Evolutionary conservation across 2,888 invertebrate genomes (phyloP), one percentile per base, ranked within the genome.

Genomic region (Bombylius major): DNA sequence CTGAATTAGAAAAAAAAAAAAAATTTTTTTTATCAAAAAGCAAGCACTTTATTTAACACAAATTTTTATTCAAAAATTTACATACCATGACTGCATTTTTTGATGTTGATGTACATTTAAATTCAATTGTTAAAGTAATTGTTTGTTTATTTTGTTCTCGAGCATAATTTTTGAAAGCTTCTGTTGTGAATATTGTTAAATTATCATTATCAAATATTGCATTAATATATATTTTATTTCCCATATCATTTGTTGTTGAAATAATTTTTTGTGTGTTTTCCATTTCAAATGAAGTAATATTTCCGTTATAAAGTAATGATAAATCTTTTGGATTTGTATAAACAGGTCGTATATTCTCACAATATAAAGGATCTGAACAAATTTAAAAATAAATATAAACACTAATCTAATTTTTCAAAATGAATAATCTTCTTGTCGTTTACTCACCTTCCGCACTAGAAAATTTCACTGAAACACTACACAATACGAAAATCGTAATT

Each of bases 191-290:
- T 32, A 67, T 58, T 3, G 9, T 32, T 4, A 51, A 39, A 5
- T 51, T 46, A 9, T 58, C 58, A 6, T 45, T 32, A 32, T 63
- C 63, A 12, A 62, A 58, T 12, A 59, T 61, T 3, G 64, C 65
- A 57, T 65, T 61, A n/a, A 67, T 64, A 47, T 66, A 67, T 50
- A 32, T 50, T 46, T 57, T 54, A 13, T 62, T 57, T 49, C 63
- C 61, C n/a, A 62, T 61, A 58, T 63, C 61, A 42, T 63, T 65
- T 3, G 54, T 54, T 13, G 56, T 57, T 6, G 59, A 48, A 5
- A 59, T 8, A n/a, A 63, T 59, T 46, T 60, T 60, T 23, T 23
- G 23, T 23, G 53, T 57, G 7, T 63, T 63, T 3, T 53, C 47
- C 7, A 65, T 64, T 56, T 63, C 53, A 52, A 56, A 59, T 5